Evolutionary conservation across 2,113 vertebrate species (phyloP).

Genomic region (Eurypyga helias): DNA sequence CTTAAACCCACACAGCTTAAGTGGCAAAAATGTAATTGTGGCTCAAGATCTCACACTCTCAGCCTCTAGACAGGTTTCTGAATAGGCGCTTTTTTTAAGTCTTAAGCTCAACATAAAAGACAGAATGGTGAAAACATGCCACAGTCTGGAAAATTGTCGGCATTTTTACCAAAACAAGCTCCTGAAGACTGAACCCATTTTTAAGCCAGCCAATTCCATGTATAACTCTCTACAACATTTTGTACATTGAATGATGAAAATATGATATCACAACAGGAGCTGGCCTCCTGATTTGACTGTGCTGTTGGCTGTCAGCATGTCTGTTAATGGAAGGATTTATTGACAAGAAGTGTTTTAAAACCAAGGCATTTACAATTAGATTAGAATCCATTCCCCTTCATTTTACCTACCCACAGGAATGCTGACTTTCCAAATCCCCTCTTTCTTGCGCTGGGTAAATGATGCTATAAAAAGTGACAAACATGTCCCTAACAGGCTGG

Average conservation of each 20-base stretch:
- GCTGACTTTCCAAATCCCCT: constrained; percentile 45
- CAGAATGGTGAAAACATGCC: background rate
- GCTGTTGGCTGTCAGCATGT: background rate
- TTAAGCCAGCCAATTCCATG: background rate
- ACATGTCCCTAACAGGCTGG: background rate
- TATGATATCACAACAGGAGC: background rate
- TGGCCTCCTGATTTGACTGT: background rate
- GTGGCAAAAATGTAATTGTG: background rate
- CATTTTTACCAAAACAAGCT: background rate
- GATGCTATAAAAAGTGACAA: constrained; percentile 40
- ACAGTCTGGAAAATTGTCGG: background rate
- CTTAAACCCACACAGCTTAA: background rate
- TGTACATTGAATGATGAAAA: background rate
- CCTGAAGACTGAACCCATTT: background rate
- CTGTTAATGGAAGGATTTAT: constrained; percentile 42
- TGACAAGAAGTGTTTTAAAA: constrained; percentile 43
- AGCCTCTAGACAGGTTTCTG: background rate
- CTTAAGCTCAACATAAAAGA: background rate
- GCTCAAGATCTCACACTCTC: background rate
- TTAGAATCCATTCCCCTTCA: constrained; percentile 61
- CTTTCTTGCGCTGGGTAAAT: background rate
- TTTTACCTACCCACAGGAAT: constrained; percentile 26
- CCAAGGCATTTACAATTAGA: constrained; percentile 57
- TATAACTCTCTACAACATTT: background rate
- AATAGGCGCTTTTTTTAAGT: background rate